Evolutionary conservation across 2,113 vertebrate genomes (phyloP).

Genomic region (Rattus rattus): DNA sequence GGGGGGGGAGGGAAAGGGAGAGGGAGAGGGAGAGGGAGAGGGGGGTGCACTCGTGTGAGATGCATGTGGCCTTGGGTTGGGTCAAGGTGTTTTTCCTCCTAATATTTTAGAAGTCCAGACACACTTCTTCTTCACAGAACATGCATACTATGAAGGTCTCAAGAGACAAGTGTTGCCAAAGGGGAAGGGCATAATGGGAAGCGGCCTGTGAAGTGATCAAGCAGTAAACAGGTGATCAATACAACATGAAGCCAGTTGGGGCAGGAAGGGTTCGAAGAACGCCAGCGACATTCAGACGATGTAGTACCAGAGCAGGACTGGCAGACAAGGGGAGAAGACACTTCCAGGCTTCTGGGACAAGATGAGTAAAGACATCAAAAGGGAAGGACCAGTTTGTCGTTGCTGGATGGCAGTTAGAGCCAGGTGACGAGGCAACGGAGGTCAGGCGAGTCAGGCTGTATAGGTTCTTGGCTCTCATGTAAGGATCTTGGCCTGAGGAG

Average conservation of each 20-base stretch:
- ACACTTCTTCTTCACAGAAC: background rate
- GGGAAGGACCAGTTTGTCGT: background rate
- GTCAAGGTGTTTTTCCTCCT: background rate
- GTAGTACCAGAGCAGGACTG: background rate
- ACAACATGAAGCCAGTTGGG: background rate
- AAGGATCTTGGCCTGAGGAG: background rate
- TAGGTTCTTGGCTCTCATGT: background rate
- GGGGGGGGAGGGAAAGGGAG: background rate
- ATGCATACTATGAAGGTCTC: background rate
- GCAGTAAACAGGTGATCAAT: too few relatives aligned
- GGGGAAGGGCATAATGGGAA: too few relatives aligned
- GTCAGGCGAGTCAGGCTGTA: too few relatives aligned
- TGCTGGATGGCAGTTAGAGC: background rate
- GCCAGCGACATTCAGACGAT: background rate
- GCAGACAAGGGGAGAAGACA: background rate
- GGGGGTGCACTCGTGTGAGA: background rate
- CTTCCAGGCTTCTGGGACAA: background rate
- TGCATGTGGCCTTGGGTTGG: background rate
- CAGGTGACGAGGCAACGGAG: background rate
- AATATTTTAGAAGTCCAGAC: background rate
- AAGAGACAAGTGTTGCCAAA: background rate
- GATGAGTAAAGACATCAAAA: background rate
- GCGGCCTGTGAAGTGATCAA: background rate
- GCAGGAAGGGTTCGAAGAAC: rapidly evolving
- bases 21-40: background rate